Evolutionary conservation across 2,888 invertebrate genomes (phyloP).

Genomic region (Eupithecia subumbrata): DNA sequence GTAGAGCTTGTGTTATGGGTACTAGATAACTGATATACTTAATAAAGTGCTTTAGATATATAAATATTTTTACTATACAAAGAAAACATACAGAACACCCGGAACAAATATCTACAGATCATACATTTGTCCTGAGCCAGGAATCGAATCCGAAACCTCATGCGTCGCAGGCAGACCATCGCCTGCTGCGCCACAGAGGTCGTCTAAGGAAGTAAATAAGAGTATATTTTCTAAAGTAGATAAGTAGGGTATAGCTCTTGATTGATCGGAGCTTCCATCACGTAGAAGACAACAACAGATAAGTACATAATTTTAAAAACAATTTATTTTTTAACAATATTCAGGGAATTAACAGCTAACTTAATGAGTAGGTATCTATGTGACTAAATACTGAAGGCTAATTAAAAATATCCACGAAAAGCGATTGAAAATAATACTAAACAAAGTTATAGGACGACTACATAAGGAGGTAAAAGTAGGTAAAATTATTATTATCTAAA

Average conservation of each 20-base stretch:
- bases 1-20: not conserved
- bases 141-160: not conserved
- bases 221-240: not conserved
- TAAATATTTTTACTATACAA: not conserved
- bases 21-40: not conserved
- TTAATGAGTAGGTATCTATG: too few species aligned
- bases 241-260: not conserved
- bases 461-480: too few species aligned
- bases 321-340: not conserved
- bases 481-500: too few species aligned
- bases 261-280: not conserved
- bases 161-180: not conserved
- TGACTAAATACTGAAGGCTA: too few species aligned
- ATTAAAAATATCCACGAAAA: too few species aligned
- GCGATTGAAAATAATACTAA: too few species aligned
- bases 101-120: not conserved
- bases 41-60: not conserved
- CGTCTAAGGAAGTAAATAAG: not conserved
- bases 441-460: too few species aligned
- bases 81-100: not conserved
- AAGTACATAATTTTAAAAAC: not conserved
- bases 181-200: not conserved
- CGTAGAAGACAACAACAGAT: not conserved
- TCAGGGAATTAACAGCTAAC: too few species aligned
- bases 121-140: not conserved